A percentile compares a stretch with the other conserved stretches of the same genome.
Conservation (phyloP, 2,113 vertebrate species). For the Barbus barbus region DNA sequence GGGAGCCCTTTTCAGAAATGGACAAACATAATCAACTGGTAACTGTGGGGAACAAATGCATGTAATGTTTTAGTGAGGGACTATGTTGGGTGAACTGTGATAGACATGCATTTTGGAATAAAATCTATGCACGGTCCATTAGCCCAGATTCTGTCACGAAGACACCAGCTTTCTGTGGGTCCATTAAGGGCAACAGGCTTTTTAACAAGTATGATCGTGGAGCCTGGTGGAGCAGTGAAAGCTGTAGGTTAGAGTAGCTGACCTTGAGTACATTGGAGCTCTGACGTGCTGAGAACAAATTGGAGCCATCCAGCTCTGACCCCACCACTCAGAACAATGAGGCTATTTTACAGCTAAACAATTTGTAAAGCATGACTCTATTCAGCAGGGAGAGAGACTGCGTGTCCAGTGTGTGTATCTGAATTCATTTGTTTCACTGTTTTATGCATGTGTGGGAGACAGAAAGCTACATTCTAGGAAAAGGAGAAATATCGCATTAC, state of each 20-base stretch:
- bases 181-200: neutral
- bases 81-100: neutral
- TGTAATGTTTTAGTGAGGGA: neutral
- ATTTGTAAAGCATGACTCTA: constrained; percentile 50
- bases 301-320: constrained; percentile 37
- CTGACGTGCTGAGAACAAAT: constrained; percentile 46
- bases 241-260: constrained; percentile 30
- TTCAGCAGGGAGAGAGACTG: constrained; percentile 38
- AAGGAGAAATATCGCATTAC: neutral
- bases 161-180: neutral
- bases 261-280: constrained; percentile 35
- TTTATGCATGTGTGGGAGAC: constrained; percentile 52
- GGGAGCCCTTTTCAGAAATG: neutral
- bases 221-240: constrained; percentile 22
- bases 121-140: neutral
- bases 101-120: neutral
- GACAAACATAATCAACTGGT: neutral
- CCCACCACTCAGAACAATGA: constrained; percentile 53
- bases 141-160: neutral
- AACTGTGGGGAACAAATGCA: neutral
- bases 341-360: constrained; percentile 54
- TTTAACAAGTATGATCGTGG: neutral
- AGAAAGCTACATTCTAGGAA: constrained; percentile 5
- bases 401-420: constrained; percentile 39
- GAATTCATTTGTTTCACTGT: constrained; percentile 38